phyloP scores from a whole-genome alignment of 2,888 invertebrate species.

The Julus scanicus region DNA sequence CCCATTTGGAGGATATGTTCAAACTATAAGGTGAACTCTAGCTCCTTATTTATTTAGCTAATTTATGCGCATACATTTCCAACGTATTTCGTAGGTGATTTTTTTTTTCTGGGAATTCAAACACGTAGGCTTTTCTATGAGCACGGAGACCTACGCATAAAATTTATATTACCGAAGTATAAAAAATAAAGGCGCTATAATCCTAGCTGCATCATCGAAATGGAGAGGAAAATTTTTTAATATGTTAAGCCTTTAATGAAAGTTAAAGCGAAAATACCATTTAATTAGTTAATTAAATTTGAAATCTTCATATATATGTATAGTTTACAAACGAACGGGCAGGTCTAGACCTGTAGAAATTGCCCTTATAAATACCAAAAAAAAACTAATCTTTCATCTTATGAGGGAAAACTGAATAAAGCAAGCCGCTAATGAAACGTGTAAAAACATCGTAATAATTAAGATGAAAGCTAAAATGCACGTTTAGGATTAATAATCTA shows the following conservation, averaged over 20 bases:
- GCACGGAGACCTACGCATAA: background rate
- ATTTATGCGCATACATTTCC: slow-evolving; percentile 25
- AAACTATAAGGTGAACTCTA: slow-evolving; percentile 28
- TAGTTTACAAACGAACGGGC: background rate
- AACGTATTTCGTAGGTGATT: background rate
- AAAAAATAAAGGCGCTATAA: background rate
- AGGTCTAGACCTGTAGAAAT: background rate
- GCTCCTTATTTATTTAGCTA: slow-evolving; percentile 33
- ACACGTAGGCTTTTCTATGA: slow-evolving; percentile 33
- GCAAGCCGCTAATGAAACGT: background rate
- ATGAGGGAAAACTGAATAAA: background rate
- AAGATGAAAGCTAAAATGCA: background rate
- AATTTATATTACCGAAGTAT: background rate
- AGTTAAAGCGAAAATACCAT: background rate
- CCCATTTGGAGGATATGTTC: slow-evolving; percentile 33
- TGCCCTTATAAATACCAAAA: background rate
- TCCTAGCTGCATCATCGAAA: background rate
- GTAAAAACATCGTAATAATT: background rate
- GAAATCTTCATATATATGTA: too few relatives aligned
- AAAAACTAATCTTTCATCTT: background rate
- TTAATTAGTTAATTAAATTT: slow-evolving; percentile 33
- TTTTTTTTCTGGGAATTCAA: background rate
- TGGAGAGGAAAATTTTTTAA: slow-evolving; percentile 10
- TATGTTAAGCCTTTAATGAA: slow-evolving; percentile 33
- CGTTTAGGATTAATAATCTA: background rate